These are phyloP conservation scores for Pelobates cultripes DNA, from an alignment of 2,797 vertebrate genomes.

Conservation along the genomic window DNA sequence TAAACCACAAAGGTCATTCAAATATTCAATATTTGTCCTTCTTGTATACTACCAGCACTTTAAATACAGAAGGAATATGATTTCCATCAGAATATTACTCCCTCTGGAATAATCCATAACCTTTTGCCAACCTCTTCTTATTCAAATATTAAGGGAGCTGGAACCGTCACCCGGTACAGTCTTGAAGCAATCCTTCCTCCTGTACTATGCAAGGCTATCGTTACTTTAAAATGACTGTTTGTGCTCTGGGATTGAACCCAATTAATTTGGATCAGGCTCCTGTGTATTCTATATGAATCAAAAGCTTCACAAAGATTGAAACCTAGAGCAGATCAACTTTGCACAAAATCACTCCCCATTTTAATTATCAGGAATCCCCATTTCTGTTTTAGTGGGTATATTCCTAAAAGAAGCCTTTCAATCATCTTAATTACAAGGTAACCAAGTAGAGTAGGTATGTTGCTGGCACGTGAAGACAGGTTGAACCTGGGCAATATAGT, in stretches of 20 bases:
- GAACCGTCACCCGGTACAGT: slow-evolving; percentile 76
- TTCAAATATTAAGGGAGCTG: slow-evolving; percentile 77
- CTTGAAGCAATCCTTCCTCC: slow-evolving; percentile 68
- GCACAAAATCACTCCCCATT: slow-evolving; percentile 65
- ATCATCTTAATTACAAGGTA: slow-evolving; percentile 92
- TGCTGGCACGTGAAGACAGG: slow-evolving; percentile 95
- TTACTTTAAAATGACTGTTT: slow-evolving; percentile 71
- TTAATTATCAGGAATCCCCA: slow-evolving; percentile 29
- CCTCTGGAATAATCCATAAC: slow-evolving; percentile 62
- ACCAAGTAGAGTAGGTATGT: slow-evolving; percentile 94
- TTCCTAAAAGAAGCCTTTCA: slow-evolving; percentile 56
- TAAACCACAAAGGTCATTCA: slow-evolving; percentile 66
- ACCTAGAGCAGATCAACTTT: slow-evolving; percentile 71
- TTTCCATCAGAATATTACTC: slow-evolving; percentile 51
- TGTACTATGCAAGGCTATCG: slow-evolving; percentile 64
- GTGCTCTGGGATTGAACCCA: slow-evolving; percentile 71
- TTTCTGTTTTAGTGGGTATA: slow-evolving; percentile 21
- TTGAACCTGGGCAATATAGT: slow-evolving; percentile 97
- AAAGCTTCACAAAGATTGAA: slow-evolving; percentile 67
- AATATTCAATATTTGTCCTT: slow-evolving; percentile 59
- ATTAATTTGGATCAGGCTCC: slow-evolving; percentile 66
- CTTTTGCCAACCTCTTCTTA: slow-evolving; percentile 61
- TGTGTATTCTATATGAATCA: slow-evolving; percentile 62
- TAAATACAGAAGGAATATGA: slow-evolving; percentile 58
- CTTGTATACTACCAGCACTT: slow-evolving; percentile 62